Evolutionary conservation across 2,113 vertebrate genomes (phyloP), one percentile per base, ranked within the genome.

Genomic region (Microtus montanus): DNA sequence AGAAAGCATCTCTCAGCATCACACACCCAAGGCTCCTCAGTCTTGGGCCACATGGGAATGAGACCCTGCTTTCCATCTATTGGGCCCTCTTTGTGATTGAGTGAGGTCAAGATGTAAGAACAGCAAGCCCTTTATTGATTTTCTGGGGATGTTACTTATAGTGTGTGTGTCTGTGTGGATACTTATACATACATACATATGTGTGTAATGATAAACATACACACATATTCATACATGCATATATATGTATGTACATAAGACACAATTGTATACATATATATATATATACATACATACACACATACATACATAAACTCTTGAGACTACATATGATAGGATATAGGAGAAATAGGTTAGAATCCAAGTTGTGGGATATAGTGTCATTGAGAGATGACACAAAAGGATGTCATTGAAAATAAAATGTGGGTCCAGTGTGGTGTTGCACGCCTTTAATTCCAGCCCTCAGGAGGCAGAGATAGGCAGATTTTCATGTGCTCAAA

Each of bases 1-100:
- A 75, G 26, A 7, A 5, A 11, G 30, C 1, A 3, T 33, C 13
- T 44, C 8, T 2, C 20, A 19, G n/a, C 15, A 28, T 4, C 0
- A 30, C 11, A 41, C 12, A 13, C 3, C n/a, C 8, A 1, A 24
- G 2, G 12, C 11, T 26, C 8, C 0, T 20, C 30, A 44, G 28
- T 64, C 75, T 78, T 0, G 4, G 2, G 28, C 38, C 54, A 28
- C 1, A 0, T 22, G 30, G 12, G 33, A 24, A 15, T 15, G 30
- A 49, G 15, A 0, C 1, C 2, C 49, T 58, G 24, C 30, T 73
- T 52, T 63, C 7, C 9, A 52, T 19, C 3, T 3, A 15, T 24
- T 63, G 26, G 17, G 13, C 44, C 49, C 1, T n/a, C n/a, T 15
- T 1, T 10, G 15, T 47, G 70, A 47, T 1, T 11, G 44, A 64